Evolutionary conservation across 2,113 vertebrate species (phyloP).

Genomic region (Hemibagrus wyckioides): DNA sequence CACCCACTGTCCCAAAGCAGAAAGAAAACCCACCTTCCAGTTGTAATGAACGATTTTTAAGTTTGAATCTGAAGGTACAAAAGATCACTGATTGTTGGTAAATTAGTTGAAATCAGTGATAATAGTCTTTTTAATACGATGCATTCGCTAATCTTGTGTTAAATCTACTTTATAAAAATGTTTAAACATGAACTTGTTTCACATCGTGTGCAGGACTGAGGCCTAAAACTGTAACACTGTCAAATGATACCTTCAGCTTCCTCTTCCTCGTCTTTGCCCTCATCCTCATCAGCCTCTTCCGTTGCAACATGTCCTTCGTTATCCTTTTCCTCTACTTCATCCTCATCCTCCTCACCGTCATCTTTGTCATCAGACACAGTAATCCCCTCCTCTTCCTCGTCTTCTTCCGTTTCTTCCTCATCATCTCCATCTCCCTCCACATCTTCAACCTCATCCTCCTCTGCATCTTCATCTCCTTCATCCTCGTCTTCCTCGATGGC

Average conservation of each 20-base stretch:
- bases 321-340: constrained; percentile 16
- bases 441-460: constrained; percentile 10
- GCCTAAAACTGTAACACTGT: neutral
- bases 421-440: constrained; percentile 34
- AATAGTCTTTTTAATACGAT: neutral
- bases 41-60: neutral
- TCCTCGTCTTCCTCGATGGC: neutral
- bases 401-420: neutral
- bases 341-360: neutral
- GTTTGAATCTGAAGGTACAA: neutral
- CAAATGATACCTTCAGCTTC: constrained; percentile 25
- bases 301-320: neutral
- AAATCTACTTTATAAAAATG: neutral
- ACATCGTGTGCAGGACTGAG: neutral
- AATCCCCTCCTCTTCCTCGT: neutral
- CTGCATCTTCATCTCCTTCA: neutral
- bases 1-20: neutral
- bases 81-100: neutral
- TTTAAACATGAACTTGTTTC: neutral
- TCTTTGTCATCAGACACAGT: neutral
- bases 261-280: neutral
- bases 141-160: neutral
- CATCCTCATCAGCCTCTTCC: constrained; percentile 24
- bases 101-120: neutral
- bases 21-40: neutral